Evolutionary conservation across 2,888 invertebrate genomes (phyloP), one percentile per base, ranked within the genome.

Genomic region (Abrostola tripartita): DNA sequence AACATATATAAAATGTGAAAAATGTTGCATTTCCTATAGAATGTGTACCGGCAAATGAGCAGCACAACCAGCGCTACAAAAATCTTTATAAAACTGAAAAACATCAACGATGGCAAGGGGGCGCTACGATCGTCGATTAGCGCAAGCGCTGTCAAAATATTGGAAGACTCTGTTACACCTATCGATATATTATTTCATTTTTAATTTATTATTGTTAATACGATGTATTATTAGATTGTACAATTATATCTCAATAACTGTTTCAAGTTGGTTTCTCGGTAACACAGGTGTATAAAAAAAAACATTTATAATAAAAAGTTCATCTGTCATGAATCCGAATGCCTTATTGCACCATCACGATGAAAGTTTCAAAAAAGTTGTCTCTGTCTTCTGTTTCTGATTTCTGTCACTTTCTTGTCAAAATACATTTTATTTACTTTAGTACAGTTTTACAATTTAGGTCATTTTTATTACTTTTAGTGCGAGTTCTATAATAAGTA

Each of bases 11-110:
- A 88, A 89, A 84, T 78, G 76, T 80, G 82, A 85, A 88, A 87
- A 88, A 82, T 85, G 80, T 88, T 89, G 86, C 90, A 93, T 93
- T 91, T 92, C 90, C 83, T 82, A 87, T 84, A 74, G 69, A 83
- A 81, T 71, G 77, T 82, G 81, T 79, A 84, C 83, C 82, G 81
- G 81, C 81, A 83, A 81, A 86, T 81, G 80, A 82, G 74, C 65
- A 61, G 86, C 89, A 89, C 93, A 86, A 84, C 91, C 90, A 70
- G 84, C 85, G 72, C 85, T 79, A 82, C 85, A 86, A 90, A 91
- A 90, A 89, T 89, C 90, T 86, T 85, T 89, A 90, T 65, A 90
- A 92, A 93, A 94, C 94, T 94, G 88, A 86, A 85, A 81, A 79
- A 78, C 69, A 64, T 66, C 65, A 65, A 61, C 63, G 63, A 75